Base-by-base conservation (phyloP, 2,888 invertebrate species). In the Agrypnus murinus region DNA sequence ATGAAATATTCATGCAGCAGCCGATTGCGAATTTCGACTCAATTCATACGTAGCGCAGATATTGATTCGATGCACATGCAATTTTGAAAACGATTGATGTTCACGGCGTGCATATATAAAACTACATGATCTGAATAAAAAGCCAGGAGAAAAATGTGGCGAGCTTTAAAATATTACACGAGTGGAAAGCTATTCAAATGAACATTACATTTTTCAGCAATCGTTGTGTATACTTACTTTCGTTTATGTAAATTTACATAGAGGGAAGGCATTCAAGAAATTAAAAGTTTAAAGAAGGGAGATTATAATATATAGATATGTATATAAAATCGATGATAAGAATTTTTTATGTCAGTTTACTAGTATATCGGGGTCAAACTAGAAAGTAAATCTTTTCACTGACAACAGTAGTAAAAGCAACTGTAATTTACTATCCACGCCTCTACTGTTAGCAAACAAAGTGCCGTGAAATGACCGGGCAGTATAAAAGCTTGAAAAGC, bases 121-220 rank as follows among this genome's bases (percentile, higher is more conserved):
- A 77, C 73, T 78, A 78, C 78, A 79, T 75, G 79, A 79, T 80
- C 75, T 78, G 80, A 80, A 80, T 81, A 81, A 81, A 79, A 77
- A 77, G 59, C 71, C 48, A 59, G n/a, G 59, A 72, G 71, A 69
- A 76, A 77, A 76, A 77, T 76, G 55, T 58, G 67, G 63, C 60
- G 65, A 60, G 55, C 62, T 62, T 38, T 14, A 19, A 36, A 64
- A 63, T 53, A 59, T 58, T 66, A 59, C 57, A 40, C 34, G 32
- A 63, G 36, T 43, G 45, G 40, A 40, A 38, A 12, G 62, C 50
- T 67, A 66, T 67, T 67, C 45, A 62, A 48, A 38, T 46, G 58
- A 59, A 53, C 38, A 50, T 36, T 31, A n/a, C 36, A 36, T 48
- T 65, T n/a, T 50, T 38, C 58, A 40, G 25, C 15, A 19, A 14